Percentiles rank a stretch among this genome's conserved stretches.
These are phyloP conservation scores for Stomatorhinus walkeri DNA, from an alignment of 2,797 vertebrate genomes.

Conservation along the genomic window DNA sequence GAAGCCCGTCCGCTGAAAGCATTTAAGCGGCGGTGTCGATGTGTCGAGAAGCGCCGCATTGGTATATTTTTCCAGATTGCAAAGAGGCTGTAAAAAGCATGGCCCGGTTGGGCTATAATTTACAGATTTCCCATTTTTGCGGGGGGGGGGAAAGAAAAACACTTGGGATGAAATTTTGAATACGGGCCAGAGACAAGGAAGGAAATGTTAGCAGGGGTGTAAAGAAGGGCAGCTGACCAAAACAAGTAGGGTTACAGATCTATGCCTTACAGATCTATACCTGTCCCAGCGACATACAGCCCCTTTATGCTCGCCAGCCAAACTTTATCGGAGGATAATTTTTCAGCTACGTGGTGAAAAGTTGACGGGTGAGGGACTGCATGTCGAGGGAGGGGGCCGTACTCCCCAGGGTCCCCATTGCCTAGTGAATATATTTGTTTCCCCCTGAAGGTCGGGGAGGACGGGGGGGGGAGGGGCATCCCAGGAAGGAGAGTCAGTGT, in stretches of 20 bases:
- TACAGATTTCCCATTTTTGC: conserved; percentile 48
- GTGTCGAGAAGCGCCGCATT: conserved; percentile 62
- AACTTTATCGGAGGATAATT: conserved; percentile 60
- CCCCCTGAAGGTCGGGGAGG: background rate
- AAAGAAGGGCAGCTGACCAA: conserved; percentile 66
- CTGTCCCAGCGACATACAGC: conserved; percentile 53
- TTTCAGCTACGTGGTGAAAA: conserved; percentile 58
- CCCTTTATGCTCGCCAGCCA: conserved; percentile 46
- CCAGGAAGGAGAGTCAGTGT: background rate
- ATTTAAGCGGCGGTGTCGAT: conserved; percentile 54
- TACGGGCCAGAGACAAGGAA: conserved; percentile 63
- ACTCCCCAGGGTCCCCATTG: background rate
- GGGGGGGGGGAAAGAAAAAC: conserved; percentile 43
- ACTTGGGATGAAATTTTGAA: conserved; percentile 52
- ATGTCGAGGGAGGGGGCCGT: background rate
- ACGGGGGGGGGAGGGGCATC: background rate
- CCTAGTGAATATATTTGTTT: background rate
- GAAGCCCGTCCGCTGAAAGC: conserved; percentile 60
- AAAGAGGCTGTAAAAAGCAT: conserved; percentile 59
- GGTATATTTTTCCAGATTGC: conserved; percentile 56
- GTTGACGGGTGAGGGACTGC: conserved; percentile 45
- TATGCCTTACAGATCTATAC: conserved; percentile 52
- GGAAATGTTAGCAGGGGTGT: conserved; percentile 57
- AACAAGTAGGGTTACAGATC: conserved; percentile 62
- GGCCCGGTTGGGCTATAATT: conserved; percentile 56